A percentile compares a stretch with the other conserved stretches of the same genome.
These are phyloP conservation scores for Micrastur ruficollis DNA, from an alignment of 2,797 vertebrate genomes.

Conservation along the genomic window DNA sequence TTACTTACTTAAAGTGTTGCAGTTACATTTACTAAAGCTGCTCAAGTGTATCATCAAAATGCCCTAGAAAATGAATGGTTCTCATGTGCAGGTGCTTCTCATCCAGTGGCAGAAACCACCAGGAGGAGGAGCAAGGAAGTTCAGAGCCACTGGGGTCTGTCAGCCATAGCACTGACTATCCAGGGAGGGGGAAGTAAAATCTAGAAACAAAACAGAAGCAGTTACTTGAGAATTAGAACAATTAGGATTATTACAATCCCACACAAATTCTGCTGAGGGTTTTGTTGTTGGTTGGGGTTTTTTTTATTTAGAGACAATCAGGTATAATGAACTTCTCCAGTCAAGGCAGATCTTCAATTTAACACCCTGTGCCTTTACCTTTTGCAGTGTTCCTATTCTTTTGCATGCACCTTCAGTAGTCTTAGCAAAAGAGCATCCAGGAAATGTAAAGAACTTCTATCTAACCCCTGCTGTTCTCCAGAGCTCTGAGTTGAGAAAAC, in stretches of 20 bases:
- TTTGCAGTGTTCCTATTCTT: background rate
- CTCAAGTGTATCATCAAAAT: background rate
- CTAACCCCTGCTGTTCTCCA: background rate
- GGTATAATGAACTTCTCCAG: background rate
- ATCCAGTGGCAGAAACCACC: background rate
- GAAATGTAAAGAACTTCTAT: background rate
- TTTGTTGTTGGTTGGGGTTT: background rate
- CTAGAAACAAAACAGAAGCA: background rate
- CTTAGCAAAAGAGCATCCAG: background rate
- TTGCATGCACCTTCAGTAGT: background rate
- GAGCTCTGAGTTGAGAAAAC: background rate
- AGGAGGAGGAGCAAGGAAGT: fast-evolving
- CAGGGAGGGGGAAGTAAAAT: background rate
- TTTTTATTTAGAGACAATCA: background rate
- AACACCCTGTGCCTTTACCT: background rate
- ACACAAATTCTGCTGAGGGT: background rate
- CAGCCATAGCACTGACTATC: background rate
- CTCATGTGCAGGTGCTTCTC: background rate
- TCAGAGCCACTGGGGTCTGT: background rate
- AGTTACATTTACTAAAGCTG: background rate
- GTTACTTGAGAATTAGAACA: background rate
- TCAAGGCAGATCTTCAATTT: background rate
- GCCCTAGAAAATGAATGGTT: background rate
- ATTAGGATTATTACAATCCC: background rate
- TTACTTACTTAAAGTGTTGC: background rate